phyloP scores from a whole-genome alignment of 2,113 vertebrate species.

The Grus americana region DNA sequence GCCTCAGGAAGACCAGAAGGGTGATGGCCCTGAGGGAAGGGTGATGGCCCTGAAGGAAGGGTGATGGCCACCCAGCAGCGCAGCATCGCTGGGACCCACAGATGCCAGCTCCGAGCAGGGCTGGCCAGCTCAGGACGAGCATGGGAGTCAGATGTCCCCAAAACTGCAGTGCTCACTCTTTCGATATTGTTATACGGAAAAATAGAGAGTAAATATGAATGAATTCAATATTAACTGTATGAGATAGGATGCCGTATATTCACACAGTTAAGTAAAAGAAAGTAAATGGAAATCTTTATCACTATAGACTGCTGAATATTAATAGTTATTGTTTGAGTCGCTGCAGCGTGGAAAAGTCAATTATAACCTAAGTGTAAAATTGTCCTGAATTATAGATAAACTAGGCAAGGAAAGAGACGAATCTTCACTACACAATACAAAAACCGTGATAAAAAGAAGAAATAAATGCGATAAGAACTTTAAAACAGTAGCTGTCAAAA shows the following conservation, averaged over 20 bases:
- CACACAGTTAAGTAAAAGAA: constrained; percentile 52
- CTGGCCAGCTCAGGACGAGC: neutral
- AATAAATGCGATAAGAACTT: constrained; percentile 59
- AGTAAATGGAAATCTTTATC: constrained; percentile 76
- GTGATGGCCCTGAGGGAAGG: no score
- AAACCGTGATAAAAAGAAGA: constrained; percentile 47
- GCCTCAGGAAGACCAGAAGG: neutral
- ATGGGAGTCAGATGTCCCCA: neutral
- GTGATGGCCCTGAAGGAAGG: neutral
- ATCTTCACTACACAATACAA: constrained; percentile 50
- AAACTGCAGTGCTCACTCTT: neutral
- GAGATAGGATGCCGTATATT: constrained; percentile 61
- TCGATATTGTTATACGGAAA: constrained; percentile 6
- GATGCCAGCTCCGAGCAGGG: neutral
- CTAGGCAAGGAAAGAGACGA: constrained; percentile 41
- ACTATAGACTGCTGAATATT: constrained; percentile 72
- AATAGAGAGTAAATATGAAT: constrained; percentile 65
- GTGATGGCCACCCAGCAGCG: neutral
- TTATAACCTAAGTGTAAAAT: constrained; percentile 71
- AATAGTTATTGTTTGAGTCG: constrained; percentile 74
- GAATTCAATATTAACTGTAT: constrained; percentile 43
- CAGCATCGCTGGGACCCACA: no score
- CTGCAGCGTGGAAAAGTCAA: constrained; percentile 72
- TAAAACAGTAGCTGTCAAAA: constrained; percentile 54
- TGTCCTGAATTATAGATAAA: constrained; percentile 73